These are phyloP conservation scores for Cathartes aura DNA, from an alignment of 2,113 vertebrate species.

Conservation along the genomic window DNA sequence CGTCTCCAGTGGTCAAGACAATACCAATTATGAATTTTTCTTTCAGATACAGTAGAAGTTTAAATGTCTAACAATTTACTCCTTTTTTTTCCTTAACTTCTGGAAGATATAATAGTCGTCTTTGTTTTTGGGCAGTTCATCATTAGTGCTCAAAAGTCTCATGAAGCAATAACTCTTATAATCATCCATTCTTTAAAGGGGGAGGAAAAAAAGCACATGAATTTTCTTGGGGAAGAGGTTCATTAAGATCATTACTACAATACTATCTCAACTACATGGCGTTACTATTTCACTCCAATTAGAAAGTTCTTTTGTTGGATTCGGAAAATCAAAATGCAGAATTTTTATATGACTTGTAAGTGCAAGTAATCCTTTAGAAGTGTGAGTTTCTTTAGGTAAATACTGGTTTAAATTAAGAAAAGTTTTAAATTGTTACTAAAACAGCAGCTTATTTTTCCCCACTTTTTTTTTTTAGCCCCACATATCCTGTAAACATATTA, in stretches of 20 bases:
- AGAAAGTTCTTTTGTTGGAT: neutral
- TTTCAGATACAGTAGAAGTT: neutral
- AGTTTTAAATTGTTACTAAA: neutral
- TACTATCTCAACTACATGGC: neutral
- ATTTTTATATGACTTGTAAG: neutral
- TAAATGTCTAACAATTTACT: neutral
- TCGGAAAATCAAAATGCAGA: neutral
- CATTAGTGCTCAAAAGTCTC: conserved; percentile 53
- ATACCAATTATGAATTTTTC: neutral
- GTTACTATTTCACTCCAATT: conserved; percentile 21
- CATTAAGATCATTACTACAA: neutral
- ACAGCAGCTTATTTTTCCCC: neutral
- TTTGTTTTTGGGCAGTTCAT: neutral
- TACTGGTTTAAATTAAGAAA: neutral
- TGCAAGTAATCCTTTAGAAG: neutral
- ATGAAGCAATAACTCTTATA: neutral
- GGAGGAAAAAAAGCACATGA: neutral
- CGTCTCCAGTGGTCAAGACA: neutral
- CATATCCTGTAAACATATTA: neutral
- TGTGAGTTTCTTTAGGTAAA: neutral
- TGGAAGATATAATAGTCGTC: neutral
- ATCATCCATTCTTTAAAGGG: neutral
- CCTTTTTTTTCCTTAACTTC: too few species aligned
- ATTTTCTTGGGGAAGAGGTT: neutral
- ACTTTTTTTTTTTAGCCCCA: neutral